A percentile compares a stretch with the other conserved stretches of the same genome.
Conservation (phyloP, 2,888 invertebrate genomes). For the Myathropa florea region DNA sequence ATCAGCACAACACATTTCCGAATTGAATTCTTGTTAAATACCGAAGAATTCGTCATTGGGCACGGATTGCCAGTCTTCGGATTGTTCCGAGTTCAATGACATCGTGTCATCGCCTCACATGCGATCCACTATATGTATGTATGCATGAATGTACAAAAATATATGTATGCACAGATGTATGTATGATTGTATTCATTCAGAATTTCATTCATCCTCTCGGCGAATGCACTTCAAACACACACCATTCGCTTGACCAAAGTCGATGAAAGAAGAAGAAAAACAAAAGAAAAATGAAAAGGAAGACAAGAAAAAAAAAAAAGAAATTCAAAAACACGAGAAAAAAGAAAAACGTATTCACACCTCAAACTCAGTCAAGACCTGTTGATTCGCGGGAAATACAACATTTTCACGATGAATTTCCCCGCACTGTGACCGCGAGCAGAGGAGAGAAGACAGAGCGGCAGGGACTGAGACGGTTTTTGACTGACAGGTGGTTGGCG, state of each 20-base stretch:
- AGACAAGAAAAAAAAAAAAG: conserved; percentile 5
- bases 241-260: neutral
- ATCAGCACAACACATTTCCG: neutral
- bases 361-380: conserved; percentile 24
- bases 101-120: neutral
- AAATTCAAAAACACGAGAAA: neutral
- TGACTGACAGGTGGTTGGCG: conserved; percentile 43
- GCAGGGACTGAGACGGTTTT: neutral
- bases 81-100: neutral
- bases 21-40: neutral
- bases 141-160: neutral
- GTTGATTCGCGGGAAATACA: conserved; percentile 37
- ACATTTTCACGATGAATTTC: conserved; percentile 25
- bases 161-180: neutral
- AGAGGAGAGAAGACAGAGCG: neutral
- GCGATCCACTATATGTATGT: neutral
- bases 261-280: neutral
- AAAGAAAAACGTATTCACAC: neutral
- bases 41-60: neutral
- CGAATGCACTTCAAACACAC: conserved; percentile 15
- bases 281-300: neutral
- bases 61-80: neutral
- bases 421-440: neutral
- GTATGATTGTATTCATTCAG: neutral
- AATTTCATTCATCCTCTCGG: conserved; percentile 41